phyloP scores from a whole-genome alignment of 2,113 vertebrate species.

The Silurus glanis region DNA sequence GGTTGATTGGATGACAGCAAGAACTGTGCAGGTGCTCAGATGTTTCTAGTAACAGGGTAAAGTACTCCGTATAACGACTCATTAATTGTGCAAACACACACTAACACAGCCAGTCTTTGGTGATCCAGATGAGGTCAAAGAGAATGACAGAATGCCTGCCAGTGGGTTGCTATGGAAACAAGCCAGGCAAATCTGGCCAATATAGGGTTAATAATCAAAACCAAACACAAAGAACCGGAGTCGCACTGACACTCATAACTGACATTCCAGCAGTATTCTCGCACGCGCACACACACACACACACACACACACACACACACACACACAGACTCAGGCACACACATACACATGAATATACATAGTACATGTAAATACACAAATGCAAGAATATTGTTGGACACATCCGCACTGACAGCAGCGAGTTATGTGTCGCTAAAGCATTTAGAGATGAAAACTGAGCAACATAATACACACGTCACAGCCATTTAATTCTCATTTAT shows the following conservation, averaged over 20 bases:
- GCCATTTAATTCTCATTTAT: background rate
- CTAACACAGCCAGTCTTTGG: background rate
- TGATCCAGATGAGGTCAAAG: slow-evolving; percentile 6
- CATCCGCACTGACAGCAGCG: background rate
- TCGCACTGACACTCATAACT: background rate
- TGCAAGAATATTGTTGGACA: background rate
- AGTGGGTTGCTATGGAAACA: slow-evolving; percentile 64
- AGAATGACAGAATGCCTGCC: slow-evolving; percentile 30
- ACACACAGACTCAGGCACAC: background rate
- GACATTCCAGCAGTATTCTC: background rate
- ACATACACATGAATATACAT: background rate
- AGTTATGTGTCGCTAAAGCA: background rate
- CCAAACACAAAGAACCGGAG: slow-evolving; percentile 26
- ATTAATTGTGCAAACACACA: background rate
- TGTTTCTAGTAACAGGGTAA: background rate
- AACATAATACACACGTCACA: background rate
- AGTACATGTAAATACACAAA: background rate
- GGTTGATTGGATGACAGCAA: background rate
- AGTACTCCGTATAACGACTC: background rate
- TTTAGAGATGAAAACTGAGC: background rate
- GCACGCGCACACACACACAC: background rate
- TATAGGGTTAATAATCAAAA: slow-evolving; percentile 36
- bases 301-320: background rate
- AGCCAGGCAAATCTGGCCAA: slow-evolving; percentile 26
- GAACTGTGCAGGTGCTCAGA: background rate